Base-by-base conservation (phyloP, 2,797 vertebrate genomes). In the Synanceia verrucosa region DNA sequence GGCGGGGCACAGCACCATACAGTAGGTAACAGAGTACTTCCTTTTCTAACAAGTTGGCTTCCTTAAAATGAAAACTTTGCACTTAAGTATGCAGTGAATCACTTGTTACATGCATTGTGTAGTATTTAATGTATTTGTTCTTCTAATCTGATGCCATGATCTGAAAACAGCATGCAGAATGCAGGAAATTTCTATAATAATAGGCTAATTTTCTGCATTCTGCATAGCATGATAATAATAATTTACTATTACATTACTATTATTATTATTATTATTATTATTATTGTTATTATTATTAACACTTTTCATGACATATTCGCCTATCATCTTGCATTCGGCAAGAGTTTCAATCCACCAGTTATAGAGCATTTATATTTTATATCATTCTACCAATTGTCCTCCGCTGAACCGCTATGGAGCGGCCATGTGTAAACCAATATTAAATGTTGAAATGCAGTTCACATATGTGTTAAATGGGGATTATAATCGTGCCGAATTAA, bases 21-120 rank as follows among this genome's bases (percentile, higher is more conserved):
- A 31, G 51, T 47, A 44, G 28, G 19, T 44, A 34, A 19, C 14
- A 33, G 4, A 37, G 2, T 14, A 91, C 89, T 92, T 92, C 90
- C 90, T 66, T 37, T 91, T 86, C 77, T 73, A 70, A n/a, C 28
- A 56, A 66, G 39, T 41, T 16, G 12, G 66, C 87, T 92, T 91
- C 91, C 90, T 88, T 79, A 88, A 86, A 78, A 46, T n/a, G 18
- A 1, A 14, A 55, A 12, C 58, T 19, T 53, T 50, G 18, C 44
- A 64, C 5, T 9, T 13, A 55, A 24, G 9, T 8, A 14, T 29
- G 48, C 4, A 39, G 9, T 5, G 19, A 6, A 76, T 33, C 23
- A 16, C 14, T 0, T 50, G 18, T 0, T 14, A 7, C 11, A n/a
- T 14, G 4, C 11, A 14, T 46, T 11, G 4, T 33, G 10, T 34